phyloP scores from a whole-genome alignment of 2,797 vertebrate genomes.

The Enteromius anoplus region DNA sequence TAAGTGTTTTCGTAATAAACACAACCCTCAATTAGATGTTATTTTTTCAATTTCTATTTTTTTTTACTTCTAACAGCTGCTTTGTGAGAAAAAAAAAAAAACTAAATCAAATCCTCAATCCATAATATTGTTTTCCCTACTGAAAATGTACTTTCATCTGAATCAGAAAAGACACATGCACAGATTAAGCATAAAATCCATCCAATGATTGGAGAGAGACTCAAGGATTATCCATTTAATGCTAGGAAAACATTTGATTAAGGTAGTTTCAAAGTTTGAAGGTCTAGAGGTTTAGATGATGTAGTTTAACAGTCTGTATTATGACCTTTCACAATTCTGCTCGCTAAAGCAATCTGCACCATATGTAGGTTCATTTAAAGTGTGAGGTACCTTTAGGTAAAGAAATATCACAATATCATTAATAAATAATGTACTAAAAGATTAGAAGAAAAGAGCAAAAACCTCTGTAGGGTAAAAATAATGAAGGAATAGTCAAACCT shows the following conservation, averaged over 20 bases:
- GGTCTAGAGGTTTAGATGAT: not conserved
- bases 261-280: not conserved
- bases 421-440: not conserved
- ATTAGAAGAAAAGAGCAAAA: not conserved
- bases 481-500: not conserved
- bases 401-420: conserved; percentile 9
- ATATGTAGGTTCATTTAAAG: not conserved
- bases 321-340: not conserved
- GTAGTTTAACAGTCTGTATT: not conserved
- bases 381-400: not conserved
- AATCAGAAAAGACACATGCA: not conserved
- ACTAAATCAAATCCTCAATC: not conserved
- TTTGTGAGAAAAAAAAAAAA: not conserved
- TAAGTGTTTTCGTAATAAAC: not conserved
- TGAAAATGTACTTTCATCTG: not conserved
- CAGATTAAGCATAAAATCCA: not conserved
- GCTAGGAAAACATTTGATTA: not conserved
- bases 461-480: not conserved
- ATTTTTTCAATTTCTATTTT: too few relatives aligned
- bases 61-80: too few relatives aligned
- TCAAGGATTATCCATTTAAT: not conserved
- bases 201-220: not conserved
- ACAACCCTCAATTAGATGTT: too few relatives aligned
- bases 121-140: not conserved
- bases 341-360: not conserved